phyloP scores from a whole-genome alignment of 2,888 invertebrate genomes.

The Lithosia quadra region DNA sequence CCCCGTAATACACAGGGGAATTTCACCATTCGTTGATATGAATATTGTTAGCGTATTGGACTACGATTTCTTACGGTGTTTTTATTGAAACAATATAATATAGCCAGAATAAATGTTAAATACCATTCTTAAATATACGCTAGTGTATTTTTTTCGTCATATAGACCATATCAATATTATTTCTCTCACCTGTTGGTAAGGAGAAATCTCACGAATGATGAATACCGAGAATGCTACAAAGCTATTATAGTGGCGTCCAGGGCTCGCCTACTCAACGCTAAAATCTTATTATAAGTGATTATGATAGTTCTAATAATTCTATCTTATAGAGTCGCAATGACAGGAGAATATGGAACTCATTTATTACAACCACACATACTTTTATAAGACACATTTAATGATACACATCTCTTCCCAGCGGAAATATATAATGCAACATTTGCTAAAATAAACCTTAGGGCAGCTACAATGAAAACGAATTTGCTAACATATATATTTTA shows the following conservation, averaged over 20 bases:
- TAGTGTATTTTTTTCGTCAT: neutral
- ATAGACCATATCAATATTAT: neutral
- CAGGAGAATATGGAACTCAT: no score
- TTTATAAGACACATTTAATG: no score
- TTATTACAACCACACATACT: no score
- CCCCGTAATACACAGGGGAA: neutral
- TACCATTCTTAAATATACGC: neutral
- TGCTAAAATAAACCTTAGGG: neutral
- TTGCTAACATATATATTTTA: constrained; percentile 12
- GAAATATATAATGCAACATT: neutral
- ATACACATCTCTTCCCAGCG: neutral
- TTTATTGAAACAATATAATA: no score
- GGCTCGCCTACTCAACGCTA: no score
- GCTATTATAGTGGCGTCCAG: neutral
- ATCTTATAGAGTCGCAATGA: neutral
- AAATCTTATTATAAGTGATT: no score
- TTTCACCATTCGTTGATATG: neutral
- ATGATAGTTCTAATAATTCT: neutral
- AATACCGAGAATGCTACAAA: neutral
- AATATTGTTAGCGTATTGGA: neutral
- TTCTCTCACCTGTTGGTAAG: neutral
- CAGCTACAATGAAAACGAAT: constrained; percentile 9
- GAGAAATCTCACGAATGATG: no score
- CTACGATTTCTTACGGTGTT: no score
- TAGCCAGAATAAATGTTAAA: neutral